Base-by-base conservation (phyloP, 2,797 vertebrate genomes). In the Anguilla pacifica region DNA sequence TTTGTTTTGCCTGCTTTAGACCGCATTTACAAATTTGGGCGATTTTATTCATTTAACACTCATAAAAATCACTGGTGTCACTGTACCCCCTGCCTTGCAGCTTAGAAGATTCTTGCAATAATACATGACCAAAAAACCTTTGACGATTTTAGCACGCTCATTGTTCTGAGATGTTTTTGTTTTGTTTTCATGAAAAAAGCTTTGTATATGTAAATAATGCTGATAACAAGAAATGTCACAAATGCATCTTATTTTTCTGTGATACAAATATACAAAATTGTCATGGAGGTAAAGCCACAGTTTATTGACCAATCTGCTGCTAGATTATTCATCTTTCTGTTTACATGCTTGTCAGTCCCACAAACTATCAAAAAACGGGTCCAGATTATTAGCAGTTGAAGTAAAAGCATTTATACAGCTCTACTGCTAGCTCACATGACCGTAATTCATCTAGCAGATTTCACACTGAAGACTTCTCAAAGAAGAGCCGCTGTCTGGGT, bases 361-460 rank as follows among this genome's bases (percentile, higher is more conserved):
- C 61, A 22, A 22, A 67, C 61, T 67, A n/a, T 6, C 17, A n/a
- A 67, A 67, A 67, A 28, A 28, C 67, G 3, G 67, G 67, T 9
- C 0, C 15, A 19, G 59, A 6, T 64, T n/a, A 70, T 70, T 70
- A 72, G 70, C 70, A 4, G 70, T 72, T 72, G 70, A 35, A 15
- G 70, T 72, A 31, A 15, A 11, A 15, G 43, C 17, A 10, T 72
- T 74, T 17, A 74, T 13, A 74, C 4, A 0, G 70, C 31, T 11
- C 10, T 11, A 81, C 31, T 81, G 2, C 77, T 25, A 22, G 39
- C 15, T 46, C 39, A 43, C 39, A 7, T 3, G 77, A 35, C 10
- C 15, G 43, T 79, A 79, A 82, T 49, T 49, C n/a, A 82, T 46
- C 79, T 15, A 39, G 83, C 15, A 84, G 53, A 59, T 61, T 84